Conservation (phyloP, 2,888 invertebrate species). For the Eulithis testata region DNA sequence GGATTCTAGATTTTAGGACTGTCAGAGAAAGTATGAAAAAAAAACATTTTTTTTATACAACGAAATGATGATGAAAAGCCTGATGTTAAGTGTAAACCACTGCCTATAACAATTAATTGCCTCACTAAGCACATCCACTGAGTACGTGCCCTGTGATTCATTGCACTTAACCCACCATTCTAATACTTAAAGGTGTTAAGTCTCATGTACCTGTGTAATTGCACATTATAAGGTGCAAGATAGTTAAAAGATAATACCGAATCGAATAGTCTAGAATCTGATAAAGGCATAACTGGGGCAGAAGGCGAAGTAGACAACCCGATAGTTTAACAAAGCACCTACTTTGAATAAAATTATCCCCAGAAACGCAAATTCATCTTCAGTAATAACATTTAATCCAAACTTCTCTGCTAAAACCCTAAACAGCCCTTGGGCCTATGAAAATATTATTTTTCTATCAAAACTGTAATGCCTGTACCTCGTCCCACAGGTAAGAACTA, state of each 20-base stretch:
- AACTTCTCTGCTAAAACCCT: constrained; percentile 5
- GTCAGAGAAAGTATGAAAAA: no score
- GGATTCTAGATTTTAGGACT: no score
- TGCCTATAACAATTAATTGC: no score
- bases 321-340: neutral
- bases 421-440: constrained; percentile 21
- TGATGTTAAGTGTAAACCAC: no score
- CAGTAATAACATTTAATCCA: constrained; percentile 18
- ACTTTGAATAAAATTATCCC: constrained; percentile 7
- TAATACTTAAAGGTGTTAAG: no score
- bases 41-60: no score
- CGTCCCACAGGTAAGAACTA: constrained; percentile 16
- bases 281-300: neutral
- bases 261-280: neutral
- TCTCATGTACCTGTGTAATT: no score
- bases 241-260: neutral
- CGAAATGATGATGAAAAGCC: no score
- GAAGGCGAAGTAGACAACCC: neutral
- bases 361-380: constrained; percentile 10
- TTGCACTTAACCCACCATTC: no score
- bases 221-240: no score
- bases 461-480: constrained; percentile 19
- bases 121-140: no score
- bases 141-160: no score
- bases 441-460: constrained; percentile 30